A percentile compares a stretch with the other conserved stretches of the same genome.
Conservation (phyloP, 2,888 invertebrate genomes). For the Ypsolopha sequella region DNA sequence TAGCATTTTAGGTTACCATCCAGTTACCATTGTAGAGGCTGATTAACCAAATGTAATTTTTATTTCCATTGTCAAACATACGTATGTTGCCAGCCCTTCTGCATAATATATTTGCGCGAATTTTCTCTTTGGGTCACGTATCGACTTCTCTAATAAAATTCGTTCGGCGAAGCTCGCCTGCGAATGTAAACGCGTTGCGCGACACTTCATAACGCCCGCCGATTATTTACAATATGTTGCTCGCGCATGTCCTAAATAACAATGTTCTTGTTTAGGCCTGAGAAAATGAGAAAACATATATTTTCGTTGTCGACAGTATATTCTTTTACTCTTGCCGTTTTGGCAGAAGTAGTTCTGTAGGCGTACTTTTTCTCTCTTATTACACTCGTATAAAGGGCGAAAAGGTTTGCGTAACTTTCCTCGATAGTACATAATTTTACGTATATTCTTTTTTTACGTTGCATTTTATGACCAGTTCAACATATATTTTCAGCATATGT, state of each 20-base stretch:
- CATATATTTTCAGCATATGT: no score
- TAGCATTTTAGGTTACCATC: no score
- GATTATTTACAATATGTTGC: conserved; percentile 44
- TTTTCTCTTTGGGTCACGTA: conserved; percentile 53
- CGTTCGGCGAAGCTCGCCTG: conserved; percentile 46
- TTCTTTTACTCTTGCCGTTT: no score
- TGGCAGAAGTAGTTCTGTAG: no score
- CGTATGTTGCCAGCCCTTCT: background rate
- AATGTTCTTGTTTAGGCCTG: conserved; percentile 5
- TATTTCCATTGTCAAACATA: background rate
- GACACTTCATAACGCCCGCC: conserved; percentile 48
- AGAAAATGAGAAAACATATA: no score
- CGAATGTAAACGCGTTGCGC: conserved; percentile 44
- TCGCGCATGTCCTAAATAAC: conserved; percentile 23
- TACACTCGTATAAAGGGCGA: no score
- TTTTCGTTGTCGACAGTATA: no score
- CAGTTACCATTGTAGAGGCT: background rate
- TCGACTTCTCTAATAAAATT: conserved; percentile 60
- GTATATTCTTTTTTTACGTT: no score
- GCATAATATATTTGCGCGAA: conserved; percentile 25
- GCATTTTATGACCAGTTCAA: no score
- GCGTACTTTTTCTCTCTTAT: no score
- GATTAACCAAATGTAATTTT: background rate
- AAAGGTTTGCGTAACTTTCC: no score
- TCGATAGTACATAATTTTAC: no score